A percentile compares a stretch with the other conserved stretches of the same genome.
Evolutionary conservation across 2,888 invertebrate species (phyloP).

Genomic region (Lasioglossum villosulum): DNA sequence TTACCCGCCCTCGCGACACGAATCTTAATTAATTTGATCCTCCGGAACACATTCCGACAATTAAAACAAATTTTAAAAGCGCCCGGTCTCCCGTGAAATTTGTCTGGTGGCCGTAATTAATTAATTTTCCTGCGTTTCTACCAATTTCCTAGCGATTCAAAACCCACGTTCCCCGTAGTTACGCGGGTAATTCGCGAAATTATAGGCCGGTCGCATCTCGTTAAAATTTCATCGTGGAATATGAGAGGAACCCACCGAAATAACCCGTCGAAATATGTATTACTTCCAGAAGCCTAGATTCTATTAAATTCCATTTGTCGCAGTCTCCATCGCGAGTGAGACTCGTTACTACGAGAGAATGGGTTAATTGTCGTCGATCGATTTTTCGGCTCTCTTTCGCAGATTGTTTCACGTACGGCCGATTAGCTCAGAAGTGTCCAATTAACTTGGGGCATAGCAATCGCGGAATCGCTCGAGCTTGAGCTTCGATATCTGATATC

Average conservation of each 20-base stretch:
- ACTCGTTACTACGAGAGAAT: neutral
- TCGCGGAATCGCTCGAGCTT: constrained; percentile 38
- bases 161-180: neutral
- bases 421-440: neutral
- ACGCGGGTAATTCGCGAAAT: neutral
- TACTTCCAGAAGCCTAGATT: neutral
- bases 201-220: neutral
- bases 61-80: neutral
- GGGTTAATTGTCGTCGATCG: neutral
- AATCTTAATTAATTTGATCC: constrained; percentile 25
- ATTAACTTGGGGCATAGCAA: neutral
- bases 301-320: neutral
- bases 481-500: constrained; percentile 45
- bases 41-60: neutral
- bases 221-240: neutral
- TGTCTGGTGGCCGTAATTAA: neutral
- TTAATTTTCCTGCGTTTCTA: neutral
- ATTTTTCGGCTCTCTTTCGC: neutral
- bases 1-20: neutral
- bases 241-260: neutral
- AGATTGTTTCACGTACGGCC: neutral
- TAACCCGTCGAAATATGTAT: neutral
- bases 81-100: neutral
- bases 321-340: neutral
- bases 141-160: neutral